Evolutionary conservation across 2,888 invertebrate species (phyloP), one percentile per base, ranked within the genome.

Genomic region (Macrophya annulata): DNA sequence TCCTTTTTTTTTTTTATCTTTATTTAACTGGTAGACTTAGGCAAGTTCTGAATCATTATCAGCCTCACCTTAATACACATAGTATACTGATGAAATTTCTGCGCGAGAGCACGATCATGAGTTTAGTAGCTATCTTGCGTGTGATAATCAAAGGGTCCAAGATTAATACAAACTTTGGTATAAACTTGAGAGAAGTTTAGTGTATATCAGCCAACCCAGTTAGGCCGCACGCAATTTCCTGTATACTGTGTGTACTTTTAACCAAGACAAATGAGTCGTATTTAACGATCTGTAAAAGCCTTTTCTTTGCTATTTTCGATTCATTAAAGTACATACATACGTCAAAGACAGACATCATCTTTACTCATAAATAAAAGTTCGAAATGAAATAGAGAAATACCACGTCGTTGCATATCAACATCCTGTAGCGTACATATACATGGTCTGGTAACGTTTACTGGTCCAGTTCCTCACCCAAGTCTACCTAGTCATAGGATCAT

Each of bases 121-220:
- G 15, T 21, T 77, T 37, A 51, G 51, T 55, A 76, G 31, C 55
- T 48, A 68, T 68, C 68, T 48, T 51, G 31, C 31, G 31, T 77
- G 51, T 55, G 51, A 77, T 77, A 77, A 77, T 77, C 77, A 77
- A 77, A 51, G 77, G 77, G 77, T 51, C 77, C 37, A 77, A 55
- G 48, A 77, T 77, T 77, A 51, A 77, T 77, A 77, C 77, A 55
- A 77, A 77, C 51, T 77, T 55, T 77, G 45, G 43, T 25, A 74
- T 45, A 74, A 55, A 45, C 51, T 31, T n/a, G 5, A 31, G n/a
- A 9, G 15, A 77, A 77, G 77, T 77, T 77, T 77, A 21, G 51
- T 74, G 43, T 45, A 15, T 45, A 74, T 45, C 74, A 45, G 48
- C 37, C 15, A 55, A 77, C 48, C 43, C 74, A 37, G 74, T 31